Base-by-base conservation (phyloP, 2,888 invertebrate species). In the Ectemnius lituratus region DNA sequence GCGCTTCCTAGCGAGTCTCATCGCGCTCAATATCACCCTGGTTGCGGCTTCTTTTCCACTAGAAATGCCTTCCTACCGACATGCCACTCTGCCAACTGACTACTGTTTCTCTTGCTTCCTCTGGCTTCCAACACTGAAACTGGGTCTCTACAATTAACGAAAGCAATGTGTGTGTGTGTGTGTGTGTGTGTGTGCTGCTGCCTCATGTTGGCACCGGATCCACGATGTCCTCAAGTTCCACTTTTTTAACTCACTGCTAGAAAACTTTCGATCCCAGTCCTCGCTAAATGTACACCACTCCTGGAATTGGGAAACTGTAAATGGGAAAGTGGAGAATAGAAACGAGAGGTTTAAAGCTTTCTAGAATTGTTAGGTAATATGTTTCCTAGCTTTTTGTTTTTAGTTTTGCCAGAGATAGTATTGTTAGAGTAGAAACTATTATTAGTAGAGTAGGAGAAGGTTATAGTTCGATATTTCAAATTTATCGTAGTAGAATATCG, bases 141-240 rank as follows among this genome's bases (percentile, higher is more conserved):
- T 52, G 16, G 52, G 52, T 52, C 52, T 52, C 52, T 6, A 14
- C 52, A 52, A 52, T 52, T 52, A 52, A 52, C 52, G 16, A 16
- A 52, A 52, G 52, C 52, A 2, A 8, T 37, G 37, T 6, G 37
- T 37, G 37, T 1, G 3, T 8, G n/a, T n/a, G n/a, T n/a, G n/a
- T n/a, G n/a, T n/a, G n/a, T n/a, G n/a, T n/a, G n/a, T n/a, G n/a
- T n/a, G n/a, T n/a, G n/a, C n/a, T n/a, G n/a, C n/a, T n/a, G 8
- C 8, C 37, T 37, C 8, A 52, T 52, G 52, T 52, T 16, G 52
- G 52, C 52, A 52, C 52, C 14, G 52, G 16, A 16, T 16, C 6
- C 16, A 1, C 52, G n/a, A 52, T 16, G 52, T 52, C 16, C 52
- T 52, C 52, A 37, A 37, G 37, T 37, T 37, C 8, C 37, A 37